A percentile compares a stretch with the other conserved stretches of the same genome.
Evolutionary conservation across 2,113 vertebrate genomes (phyloP).

Genomic region (Tauraco erythrolophus): DNA sequence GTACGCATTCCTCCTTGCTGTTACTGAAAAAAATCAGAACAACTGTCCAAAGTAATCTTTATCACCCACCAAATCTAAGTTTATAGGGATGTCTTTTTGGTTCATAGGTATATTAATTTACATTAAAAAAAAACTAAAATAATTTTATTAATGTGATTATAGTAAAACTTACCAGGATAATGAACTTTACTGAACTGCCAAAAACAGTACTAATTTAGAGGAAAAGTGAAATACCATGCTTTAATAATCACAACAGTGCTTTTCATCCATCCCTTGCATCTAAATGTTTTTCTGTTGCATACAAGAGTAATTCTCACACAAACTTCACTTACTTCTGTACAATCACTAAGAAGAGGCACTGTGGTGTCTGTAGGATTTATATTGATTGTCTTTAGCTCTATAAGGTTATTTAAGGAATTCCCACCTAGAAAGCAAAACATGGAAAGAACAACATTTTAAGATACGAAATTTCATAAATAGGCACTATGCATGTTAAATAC

Average conservation of each 20-base stretch:
- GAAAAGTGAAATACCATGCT: not conserved
- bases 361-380: conserved; percentile 95
- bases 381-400: conserved; percentile 96
- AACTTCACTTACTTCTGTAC: conserved; percentile 86
- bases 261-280: not conserved
- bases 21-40: not conserved
- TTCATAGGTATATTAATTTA: not conserved
- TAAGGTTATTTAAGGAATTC: conserved; percentile 95
- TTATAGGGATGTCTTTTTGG: not conserved
- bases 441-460: not conserved
- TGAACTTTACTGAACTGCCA: not conserved
- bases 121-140: not conserved
- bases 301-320: not conserved
- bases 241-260: not conserved
- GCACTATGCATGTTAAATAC: not conserved
- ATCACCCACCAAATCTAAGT: not conserved
- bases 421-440: conserved; percentile 80
- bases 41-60: not conserved
- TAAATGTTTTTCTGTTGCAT: not conserved
- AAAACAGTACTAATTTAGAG: not conserved
- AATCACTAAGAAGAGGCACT: conserved; percentile 91
- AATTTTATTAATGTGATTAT: not conserved
- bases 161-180: not conserved
- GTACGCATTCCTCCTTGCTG: not conserved
- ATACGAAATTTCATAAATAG: not conserved